Evolutionary conservation across 2,113 vertebrate genomes (phyloP), one percentile per base, ranked within the genome.

Genomic region (Chunga burmeisteri): DNA sequence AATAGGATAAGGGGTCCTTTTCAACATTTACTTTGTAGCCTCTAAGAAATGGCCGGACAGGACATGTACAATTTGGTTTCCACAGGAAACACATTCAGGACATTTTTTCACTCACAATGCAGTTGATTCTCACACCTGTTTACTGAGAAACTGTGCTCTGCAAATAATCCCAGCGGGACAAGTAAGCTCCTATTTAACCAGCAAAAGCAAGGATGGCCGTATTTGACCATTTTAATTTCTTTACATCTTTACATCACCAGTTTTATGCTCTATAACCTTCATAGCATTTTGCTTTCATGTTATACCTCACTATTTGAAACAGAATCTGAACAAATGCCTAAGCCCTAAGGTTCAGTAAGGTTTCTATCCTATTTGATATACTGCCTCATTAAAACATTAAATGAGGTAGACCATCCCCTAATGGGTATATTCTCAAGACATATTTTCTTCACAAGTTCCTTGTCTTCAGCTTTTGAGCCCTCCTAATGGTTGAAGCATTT

Each of bases 241-340:
- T 93, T 88, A 62, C 44, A 80, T 86, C 40, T 80, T 93, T 88
- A 62, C 44, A 80, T 68, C 52, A 82, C 20, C 34, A 46, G 26
- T 87, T 96, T 96, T 90, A 92, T 86, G 68, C 53, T 74, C 81
- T 87, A 55, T 81, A 86, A 84, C 21, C 59, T 84, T 80, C 50
- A 63, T 7, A 63, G 55, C 23, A 70, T 67, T 91, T 95, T 94
- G 42, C 47, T 94, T 93, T 86, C 59, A 79, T 40, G 42, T 14
- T 32, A 19, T 59, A 40, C 29, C 32, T 75, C 67, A 46, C n/a
- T 55, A 53, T 88, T 88, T 92, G 91, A 81, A 91, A 88, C 16
- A 89, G 74, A 97, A 80, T 42, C 59, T 77, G 87, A 88, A 95
- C 14, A 90, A 93, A 80, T 61, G 22, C 42, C 81, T 82, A 62